These are phyloP conservation scores for Drosophila bipectinata DNA, from an alignment of 1,140 invertebrate species.

Conservation along the genomic window DNA sequence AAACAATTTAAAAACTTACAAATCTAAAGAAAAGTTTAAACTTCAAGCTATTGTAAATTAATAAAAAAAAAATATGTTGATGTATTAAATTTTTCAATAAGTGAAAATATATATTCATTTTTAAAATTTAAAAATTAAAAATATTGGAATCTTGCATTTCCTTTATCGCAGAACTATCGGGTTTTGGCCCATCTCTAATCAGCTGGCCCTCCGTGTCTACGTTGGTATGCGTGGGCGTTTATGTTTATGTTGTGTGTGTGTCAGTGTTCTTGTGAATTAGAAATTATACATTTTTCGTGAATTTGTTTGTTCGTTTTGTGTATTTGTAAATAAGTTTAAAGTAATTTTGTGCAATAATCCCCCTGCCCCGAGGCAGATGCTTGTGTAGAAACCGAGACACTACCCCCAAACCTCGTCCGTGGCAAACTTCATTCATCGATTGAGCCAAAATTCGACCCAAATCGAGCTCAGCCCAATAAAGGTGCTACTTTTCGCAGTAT, in stretches of 20 bases:
- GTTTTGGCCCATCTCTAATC: conserved; percentile 34
- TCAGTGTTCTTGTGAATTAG: conserved; percentile 30
- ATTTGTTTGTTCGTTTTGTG: conserved; percentile 23
- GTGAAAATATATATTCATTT: neutral
- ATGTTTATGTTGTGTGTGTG: conserved; percentile 13
- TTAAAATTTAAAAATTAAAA: neutral
- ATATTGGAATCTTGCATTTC: neutral
- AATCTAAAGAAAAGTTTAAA: no score
- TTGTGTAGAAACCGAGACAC: neutral
- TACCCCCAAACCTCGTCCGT: neutral
- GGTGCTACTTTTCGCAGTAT: conserved; percentile 49
- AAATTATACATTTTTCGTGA: conserved; percentile 39
- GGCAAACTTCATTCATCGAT: conserved; percentile 63
- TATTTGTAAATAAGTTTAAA: conserved; percentile 51
- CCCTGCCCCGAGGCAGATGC: neutral
- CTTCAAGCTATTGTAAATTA: no score
- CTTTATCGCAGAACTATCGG: conserved; percentile 9
- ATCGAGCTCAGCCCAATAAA: conserved; percentile 1
- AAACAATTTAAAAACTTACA: neutral
- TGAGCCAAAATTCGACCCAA: conserved; percentile 15
- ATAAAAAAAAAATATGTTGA: neutral
- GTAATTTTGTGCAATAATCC: conserved; percentile 38
- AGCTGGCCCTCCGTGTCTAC: conserved; percentile 42
- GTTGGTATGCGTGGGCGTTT: conserved; percentile 24
- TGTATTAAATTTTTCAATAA: neutral